Base-by-base conservation (phyloP, 2,888 invertebrate species). In the Ceramica pisi region DNA sequence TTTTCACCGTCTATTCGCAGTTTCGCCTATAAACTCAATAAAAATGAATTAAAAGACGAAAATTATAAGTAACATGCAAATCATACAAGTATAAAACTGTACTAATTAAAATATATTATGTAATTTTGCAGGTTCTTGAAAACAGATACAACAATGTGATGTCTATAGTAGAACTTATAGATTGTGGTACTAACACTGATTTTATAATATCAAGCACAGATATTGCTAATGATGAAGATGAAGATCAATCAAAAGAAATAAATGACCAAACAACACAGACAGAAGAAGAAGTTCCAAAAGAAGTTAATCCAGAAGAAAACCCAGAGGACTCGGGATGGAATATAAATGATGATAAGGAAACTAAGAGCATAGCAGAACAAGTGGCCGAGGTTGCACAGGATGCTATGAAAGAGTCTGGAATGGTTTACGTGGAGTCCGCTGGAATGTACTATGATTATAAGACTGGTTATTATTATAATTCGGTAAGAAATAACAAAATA, bases 391-490 rank as follows among this genome's bases (percentile, higher is more conserved):
- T 97, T 5, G 98, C 98, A 0, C 97, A 98, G 90, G 96, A 96
- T 90, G 98, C 97, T 7, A 92, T 98, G 89, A 97, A 97, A 85
- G 96, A 98, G 82, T 97, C 97, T 60, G 98, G 98, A 23, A 98
- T 98, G 96, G 97, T 98, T 41, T 98, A 98, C 93, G 98, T 99
- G 82, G 97, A 98, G 88, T 98, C 97, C 4, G 98, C 98, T 35
- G 98, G 98, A 81, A 97, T 98, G 94, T 99, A 98, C 93, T 98
- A 98, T 92, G 98, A 99, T 93, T 98, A 97, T 84, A 97, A 97
- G 88, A 98, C 98, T 82, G 98, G 98, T 77, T 99, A 98, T 94
- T 99, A 99, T 94, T 99, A 98, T 90, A 98, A 98, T 96, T 97
- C 98, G 84, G 98, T 98, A 55, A 56, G 19, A 23, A 38, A 38